Evolutionary conservation across 1,140 invertebrate genomes (phyloP).

Genomic region (Asbolus verrucosus): DNA sequence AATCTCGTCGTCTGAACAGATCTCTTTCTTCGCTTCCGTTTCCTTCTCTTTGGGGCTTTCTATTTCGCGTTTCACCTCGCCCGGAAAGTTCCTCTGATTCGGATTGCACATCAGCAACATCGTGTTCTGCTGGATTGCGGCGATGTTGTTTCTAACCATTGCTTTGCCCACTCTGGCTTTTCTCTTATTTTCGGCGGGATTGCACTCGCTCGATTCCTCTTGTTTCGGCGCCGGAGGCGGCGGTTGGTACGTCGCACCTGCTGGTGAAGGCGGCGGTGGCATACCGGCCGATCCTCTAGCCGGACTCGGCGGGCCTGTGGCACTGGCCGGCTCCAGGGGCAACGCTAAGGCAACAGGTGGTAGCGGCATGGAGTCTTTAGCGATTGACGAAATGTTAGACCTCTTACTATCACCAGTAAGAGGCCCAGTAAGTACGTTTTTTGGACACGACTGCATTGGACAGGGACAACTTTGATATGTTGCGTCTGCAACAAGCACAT

Average conservation of each 20-base stretch:
- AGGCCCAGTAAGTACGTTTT: constrained; percentile 96
- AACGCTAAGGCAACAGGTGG: constrained; percentile 73
- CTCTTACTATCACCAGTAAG: constrained; percentile 89
- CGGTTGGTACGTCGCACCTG: constrained; percentile 60
- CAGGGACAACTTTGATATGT: constrained; percentile 81
- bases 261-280: constrained; percentile 68
- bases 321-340: constrained; percentile 72
- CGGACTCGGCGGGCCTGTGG: constrained; percentile 75
- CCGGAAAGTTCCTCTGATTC: constrained; percentile 40
- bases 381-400: constrained; percentile 67
- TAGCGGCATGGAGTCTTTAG: constrained; percentile 62
- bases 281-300: constrained; percentile 74
- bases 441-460: constrained; percentile 92
- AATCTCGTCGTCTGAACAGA: constrained; percentile 40
- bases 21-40: constrained; percentile 60
- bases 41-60: constrained; percentile 64
- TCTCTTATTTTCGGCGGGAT: constrained; percentile 61
- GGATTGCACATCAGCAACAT: constrained; percentile 65
- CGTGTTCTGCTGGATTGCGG: constrained; percentile 64
- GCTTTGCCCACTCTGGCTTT: constrained; percentile 76
- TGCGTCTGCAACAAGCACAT: constrained; percentile 66
- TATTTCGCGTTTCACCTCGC: constrained; percentile 61
- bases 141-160: constrained; percentile 73
- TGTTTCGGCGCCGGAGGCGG: constrained; percentile 60
- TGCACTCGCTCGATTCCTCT: constrained; percentile 50